Evolutionary conservation across 2,888 invertebrate genomes (phyloP), one percentile per base, ranked within the genome.

Genomic region (Acrobasis repandana): DNA sequence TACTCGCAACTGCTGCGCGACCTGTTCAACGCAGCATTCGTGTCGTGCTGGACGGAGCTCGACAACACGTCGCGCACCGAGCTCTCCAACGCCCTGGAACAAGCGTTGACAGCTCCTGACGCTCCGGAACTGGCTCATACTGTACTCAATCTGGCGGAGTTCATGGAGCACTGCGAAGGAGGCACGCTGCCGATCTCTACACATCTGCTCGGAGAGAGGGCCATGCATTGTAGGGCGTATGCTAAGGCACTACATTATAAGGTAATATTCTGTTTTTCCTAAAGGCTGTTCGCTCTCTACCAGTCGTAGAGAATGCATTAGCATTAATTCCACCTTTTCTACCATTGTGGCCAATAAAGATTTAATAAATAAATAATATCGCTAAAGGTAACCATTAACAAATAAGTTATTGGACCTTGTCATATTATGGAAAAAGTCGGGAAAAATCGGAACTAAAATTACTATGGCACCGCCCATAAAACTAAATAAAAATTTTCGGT

Each of bases 151-250:
- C 92, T 99, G 65, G 99, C 99, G 0, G 99, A 99, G 85, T 99
- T 99, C 77, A 99, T 99, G 98, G 99, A 99, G 76, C 99, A 99
- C 80, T 99, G 99, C 77, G 99, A 99, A 77, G 96, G 97, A 78
- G 98, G 98, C 28, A 96, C 98, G 0, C 88, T 99, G 65, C 98
- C 99, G 0, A 94, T 99, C 63, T 96, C 98, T 63, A 95, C 97
- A 0, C 95, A 96, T 63, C 88, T 98, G 57, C 89, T 99, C 0
- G 98, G 99, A 0, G 96, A 98, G 70, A 93, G 97, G 58, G 99
- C 99, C 0, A 98, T 99, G 96, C 96, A 97, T 63, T 98, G 98
- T 80, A 94, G 98, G 66, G 94, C 94, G 83, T 95, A 94, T 69
- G 94, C 94, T 0, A 94, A 94, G 68, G 94, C 94, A 0, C 73